Conservation (phyloP, 2,113 vertebrate genomes). For the Hucho hucho region DNA sequence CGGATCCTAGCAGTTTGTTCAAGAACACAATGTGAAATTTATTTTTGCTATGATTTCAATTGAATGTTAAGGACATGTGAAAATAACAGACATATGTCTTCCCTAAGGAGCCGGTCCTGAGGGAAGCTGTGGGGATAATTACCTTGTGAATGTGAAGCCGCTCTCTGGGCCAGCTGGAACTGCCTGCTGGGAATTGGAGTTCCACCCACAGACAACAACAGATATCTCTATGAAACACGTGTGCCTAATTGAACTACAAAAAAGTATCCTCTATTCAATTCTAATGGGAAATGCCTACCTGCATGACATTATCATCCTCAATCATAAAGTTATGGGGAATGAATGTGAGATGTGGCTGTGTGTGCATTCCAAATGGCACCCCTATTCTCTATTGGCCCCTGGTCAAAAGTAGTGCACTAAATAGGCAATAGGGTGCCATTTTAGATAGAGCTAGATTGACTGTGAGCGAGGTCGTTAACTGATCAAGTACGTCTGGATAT, state of each 20-base stretch:
- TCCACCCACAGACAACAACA: constrained; percentile 37
- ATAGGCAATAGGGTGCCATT: no score
- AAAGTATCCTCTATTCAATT: constrained; percentile 32
- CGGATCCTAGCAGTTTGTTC: neutral
- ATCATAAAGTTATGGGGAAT: constrained; percentile 20
- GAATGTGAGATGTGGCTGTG: constrained; percentile 27
- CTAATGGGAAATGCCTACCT: constrained; percentile 15
- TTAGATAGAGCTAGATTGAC: no score
- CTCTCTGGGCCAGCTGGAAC: constrained; percentile 57
- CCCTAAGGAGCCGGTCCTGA: constrained; percentile 59
- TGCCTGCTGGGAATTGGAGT: constrained; percentile 50
- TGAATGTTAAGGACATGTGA: constrained; percentile 33
- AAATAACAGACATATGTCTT: constrained; percentile 70
- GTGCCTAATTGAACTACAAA: constrained; percentile 49
- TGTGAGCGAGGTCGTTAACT: no score
- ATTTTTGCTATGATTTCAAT: constrained; percentile 42
- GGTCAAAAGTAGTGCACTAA: no score
- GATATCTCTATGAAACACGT: constrained; percentile 27
- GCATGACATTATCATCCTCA: constrained; percentile 23
- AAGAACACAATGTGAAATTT: constrained; percentile 39
- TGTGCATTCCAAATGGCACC: no score
- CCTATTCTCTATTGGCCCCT: no score
- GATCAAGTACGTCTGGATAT: constrained; percentile 22
- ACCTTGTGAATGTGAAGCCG: constrained; percentile 45
- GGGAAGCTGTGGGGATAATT: constrained; percentile 61